Evolutionary conservation across 2,113 vertebrate species (phyloP).

Genomic region (Tragelaphus strepsiceros): DNA sequence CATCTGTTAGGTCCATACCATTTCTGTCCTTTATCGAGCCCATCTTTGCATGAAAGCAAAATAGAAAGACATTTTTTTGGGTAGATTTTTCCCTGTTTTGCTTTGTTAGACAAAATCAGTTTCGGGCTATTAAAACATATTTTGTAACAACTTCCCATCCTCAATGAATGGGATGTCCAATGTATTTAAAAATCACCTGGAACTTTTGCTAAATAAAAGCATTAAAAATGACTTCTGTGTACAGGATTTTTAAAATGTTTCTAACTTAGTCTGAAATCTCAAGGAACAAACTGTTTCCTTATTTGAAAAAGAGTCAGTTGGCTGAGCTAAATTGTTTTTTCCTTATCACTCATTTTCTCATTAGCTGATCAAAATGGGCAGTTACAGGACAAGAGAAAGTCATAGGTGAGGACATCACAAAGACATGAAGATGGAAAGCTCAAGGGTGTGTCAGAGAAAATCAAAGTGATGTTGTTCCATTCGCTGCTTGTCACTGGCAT

Average conservation of each 20-base stretch:
- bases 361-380: neutral
- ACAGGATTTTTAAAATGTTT: neutral
- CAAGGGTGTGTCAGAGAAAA: neutral
- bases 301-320: neutral
- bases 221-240: slow-evolving; percentile 38
- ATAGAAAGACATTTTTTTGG: neutral
- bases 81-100: neutral
- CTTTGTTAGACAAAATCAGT: neutral
- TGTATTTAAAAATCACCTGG: slow-evolving; percentile 36
- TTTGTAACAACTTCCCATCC: neutral
- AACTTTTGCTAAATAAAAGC: slow-evolving; percentile 58
- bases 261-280: neutral
- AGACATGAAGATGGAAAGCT: neutral
- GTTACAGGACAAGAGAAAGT: neutral
- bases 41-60: no score
- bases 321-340: neutral
- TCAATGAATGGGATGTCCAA: neutral
- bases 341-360: neutral
- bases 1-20: no score
- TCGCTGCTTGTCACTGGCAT: neutral
- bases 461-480: neutral
- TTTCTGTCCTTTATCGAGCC: no score
- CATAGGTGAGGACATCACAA: neutral
- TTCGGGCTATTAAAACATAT: slow-evolving; percentile 17
- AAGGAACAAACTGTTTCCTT: neutral